Conservation (phyloP, 2,113 vertebrate genomes). For the Chaetura pelagica region DNA sequence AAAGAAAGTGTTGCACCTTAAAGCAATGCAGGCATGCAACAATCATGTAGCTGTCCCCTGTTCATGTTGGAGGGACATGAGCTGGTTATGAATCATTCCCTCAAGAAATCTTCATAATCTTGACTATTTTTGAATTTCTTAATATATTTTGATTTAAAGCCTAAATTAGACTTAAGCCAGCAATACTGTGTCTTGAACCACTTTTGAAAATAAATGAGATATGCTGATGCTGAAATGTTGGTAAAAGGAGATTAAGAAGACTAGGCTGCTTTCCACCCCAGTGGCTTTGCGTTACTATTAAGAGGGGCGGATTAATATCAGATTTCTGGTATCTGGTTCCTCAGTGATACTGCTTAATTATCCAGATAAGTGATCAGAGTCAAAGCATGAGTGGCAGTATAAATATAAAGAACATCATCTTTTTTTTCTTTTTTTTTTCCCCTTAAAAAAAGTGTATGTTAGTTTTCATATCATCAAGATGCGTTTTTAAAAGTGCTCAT, state of each 20-base stretch:
- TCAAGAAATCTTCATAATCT: conserved; percentile 45
- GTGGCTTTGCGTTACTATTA: conserved; percentile 70
- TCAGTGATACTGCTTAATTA: conserved; percentile 85
- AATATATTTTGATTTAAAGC: conserved; percentile 58
- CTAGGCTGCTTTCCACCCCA: conserved; percentile 72
- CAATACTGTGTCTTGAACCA: conserved; percentile 45
- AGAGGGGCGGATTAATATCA: conserved; percentile 84
- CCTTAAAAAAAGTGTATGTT: conserved; percentile 55
- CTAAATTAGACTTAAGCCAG: conserved; percentile 71
- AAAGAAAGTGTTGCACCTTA: conserved; percentile 44
- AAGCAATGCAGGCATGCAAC: conserved; percentile 11
- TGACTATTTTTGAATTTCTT: conserved; percentile 51
- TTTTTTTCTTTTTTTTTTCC: background rate
- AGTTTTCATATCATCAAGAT: conserved; percentile 57
- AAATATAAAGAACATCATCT: conserved; percentile 59
- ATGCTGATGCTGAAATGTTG: conserved; percentile 58
- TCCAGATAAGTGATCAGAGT: conserved; percentile 84
- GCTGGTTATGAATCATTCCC: conserved; percentile 44
- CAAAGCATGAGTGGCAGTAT: conserved; percentile 70
- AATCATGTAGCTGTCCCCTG: conserved; percentile 7
- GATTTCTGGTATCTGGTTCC: conserved; percentile 80
- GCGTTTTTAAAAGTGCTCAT: conserved; percentile 55
- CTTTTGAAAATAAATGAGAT: conserved; percentile 72
- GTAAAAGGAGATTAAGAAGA: conserved; percentile 75
- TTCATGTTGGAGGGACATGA: conserved; percentile 26